A percentile compares a stretch with the other conserved stretches of the same genome.
Conservation (phyloP, 2,113 vertebrate genomes). For the Sceloporus tristichus region DNA sequence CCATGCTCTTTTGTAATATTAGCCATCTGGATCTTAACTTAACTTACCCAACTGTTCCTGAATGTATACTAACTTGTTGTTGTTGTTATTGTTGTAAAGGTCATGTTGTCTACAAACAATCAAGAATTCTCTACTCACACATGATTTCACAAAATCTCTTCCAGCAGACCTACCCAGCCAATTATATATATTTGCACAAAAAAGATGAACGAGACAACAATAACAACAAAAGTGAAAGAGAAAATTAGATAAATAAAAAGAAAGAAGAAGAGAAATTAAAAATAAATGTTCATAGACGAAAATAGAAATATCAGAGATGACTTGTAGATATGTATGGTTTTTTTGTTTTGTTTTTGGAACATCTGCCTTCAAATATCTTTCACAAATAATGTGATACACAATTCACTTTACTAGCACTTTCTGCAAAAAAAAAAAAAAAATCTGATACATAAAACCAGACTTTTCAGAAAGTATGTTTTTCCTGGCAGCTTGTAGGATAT, state of each 20-base stretch:
- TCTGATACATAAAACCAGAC: not conserved
- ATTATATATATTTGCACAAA: too few relatives aligned
- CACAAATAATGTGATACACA: not conserved
- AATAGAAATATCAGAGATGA: too few relatives aligned
- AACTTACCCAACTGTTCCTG: not conserved
- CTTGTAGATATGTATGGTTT: not conserved
- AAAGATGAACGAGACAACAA: too few relatives aligned
- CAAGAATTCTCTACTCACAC: not conserved
- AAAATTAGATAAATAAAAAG: too few relatives aligned
- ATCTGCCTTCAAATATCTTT: not conserved
- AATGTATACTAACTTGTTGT: too few relatives aligned
- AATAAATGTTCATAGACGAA: too few relatives aligned
- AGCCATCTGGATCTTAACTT: not conserved
- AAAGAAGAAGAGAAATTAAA: too few relatives aligned
- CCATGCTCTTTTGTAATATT: constrained; percentile 18
- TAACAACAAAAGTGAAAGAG: too few relatives aligned
- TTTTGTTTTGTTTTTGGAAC: not conserved
- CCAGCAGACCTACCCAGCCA: too few relatives aligned
- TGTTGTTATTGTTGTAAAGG: too few relatives aligned
- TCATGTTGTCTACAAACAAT: not conserved
- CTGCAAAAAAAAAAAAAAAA: not conserved
- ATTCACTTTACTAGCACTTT: not conserved
- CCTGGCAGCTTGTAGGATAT: not conserved
- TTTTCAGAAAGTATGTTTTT: not conserved
- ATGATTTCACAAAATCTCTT: not conserved